phyloP scores from a whole-genome alignment of 2,797 vertebrate genomes.

The Gorsachius magnificus region DNA sequence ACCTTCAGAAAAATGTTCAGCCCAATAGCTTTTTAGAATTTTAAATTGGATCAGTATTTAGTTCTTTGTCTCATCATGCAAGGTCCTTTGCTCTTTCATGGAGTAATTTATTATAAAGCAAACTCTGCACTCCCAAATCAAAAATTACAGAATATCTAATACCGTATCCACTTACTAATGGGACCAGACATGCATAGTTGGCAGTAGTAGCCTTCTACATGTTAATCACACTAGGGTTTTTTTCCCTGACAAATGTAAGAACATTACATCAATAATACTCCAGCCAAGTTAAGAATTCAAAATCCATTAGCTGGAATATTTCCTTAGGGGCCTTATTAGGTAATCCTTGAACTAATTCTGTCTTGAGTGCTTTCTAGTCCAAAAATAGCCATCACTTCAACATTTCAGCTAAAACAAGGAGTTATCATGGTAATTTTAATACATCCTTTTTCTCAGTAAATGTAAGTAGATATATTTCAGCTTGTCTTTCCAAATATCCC shows the following conservation, averaged over 20 bases:
- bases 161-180: not conserved
- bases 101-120: not conserved
- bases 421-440: not conserved
- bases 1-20: not conserved
- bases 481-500: not conserved
- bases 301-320: constrained; percentile 58
- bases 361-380: not conserved
- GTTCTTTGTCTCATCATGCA: not conserved
- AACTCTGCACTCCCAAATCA: not conserved
- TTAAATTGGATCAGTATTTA: not conserved
- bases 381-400: constrained; percentile 21
- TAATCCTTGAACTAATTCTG: constrained; percentile 54
- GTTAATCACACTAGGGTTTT: not conserved
- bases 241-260: constrained; percentile 22
- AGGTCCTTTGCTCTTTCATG: not conserved
- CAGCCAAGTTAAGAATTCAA: constrained; percentile 53
- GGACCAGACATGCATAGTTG: not conserved
- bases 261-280: constrained; percentile 25
- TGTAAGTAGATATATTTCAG: not conserved
- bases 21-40: not conserved
- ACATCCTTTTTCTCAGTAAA: not conserved
- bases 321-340: constrained; percentile 43
- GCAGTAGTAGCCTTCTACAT: not conserved
- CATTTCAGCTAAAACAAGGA: not conserved
- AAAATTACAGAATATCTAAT: not conserved